phyloP scores from a whole-genome alignment of 2,797 vertebrate genomes.

The Hylomyscus alleni region DNA sequence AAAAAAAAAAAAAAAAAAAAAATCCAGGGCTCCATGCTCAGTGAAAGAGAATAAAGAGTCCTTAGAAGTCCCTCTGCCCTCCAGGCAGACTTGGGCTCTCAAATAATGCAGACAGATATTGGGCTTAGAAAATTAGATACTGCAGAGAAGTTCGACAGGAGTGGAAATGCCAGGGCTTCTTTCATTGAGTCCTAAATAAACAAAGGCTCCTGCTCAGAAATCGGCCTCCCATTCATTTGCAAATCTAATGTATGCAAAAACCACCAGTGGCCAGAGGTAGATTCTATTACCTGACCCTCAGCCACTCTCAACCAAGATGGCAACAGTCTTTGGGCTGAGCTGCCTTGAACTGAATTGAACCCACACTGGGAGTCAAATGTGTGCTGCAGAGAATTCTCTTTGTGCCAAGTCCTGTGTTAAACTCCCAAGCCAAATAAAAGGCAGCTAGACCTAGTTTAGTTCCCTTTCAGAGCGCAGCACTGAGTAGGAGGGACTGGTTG shows the following conservation, averaged over 20 bases:
- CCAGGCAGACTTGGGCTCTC: neutral
- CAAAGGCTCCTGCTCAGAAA: conserved; percentile 77
- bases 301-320: conserved; percentile 68
- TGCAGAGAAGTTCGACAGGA: conserved; percentile 54
- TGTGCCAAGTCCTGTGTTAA: neutral
- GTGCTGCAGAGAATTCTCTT: conserved; percentile 15
- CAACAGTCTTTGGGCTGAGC: conserved; percentile 28
- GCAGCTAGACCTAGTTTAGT: neutral
- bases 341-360: conserved; percentile 63
- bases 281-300: conserved; percentile 78
- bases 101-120: conserved; percentile 42
- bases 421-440: neutral
- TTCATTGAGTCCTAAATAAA: conserved; percentile 84
- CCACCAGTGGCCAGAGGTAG: conserved; percentile 73
- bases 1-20: conserved; percentile 16
- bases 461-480: neutral
- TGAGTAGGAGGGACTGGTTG: neutral
- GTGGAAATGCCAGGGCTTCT: conserved; percentile 81
- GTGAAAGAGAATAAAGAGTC: conserved; percentile 55
- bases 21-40: conserved; percentile 27
- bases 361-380: conserved; percentile 7
- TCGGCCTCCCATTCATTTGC: conserved; percentile 81
- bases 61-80: conserved; percentile 8
- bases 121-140: conserved; percentile 64
- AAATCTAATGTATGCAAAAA: conserved; percentile 78